These are phyloP conservation scores for Ernsta delagoae DNA, from an alignment of 2,888 invertebrate genomes.

Conservation along the genomic window DNA sequence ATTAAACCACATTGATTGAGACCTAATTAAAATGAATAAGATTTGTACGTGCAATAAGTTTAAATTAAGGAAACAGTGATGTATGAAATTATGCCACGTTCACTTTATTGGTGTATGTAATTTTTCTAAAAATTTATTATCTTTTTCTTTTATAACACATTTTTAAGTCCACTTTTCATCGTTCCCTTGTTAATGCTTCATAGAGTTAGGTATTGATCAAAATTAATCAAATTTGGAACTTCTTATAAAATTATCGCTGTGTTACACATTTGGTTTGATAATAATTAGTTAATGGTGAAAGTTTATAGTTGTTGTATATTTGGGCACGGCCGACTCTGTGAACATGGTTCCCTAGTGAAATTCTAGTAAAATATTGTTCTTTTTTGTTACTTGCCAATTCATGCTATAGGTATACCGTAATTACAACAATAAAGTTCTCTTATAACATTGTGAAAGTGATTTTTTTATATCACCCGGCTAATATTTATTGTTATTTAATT, in stretches of 20 bases:
- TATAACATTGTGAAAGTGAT: slow-evolving; percentile 75
- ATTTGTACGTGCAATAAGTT: no score
- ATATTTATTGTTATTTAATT: no score
- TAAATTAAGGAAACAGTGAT: slow-evolving; percentile 55
- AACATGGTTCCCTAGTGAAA: slow-evolving; percentile 78
- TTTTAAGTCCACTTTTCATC: slow-evolving; percentile 56
- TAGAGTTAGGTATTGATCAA: slow-evolving; percentile 65
- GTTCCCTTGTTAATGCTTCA: slow-evolving; percentile 66
- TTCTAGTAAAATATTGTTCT: slow-evolving; percentile 75
- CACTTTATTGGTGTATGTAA: slow-evolving; percentile 57
- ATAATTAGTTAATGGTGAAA: slow-evolving; percentile 53
- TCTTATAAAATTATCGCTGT: slow-evolving; percentile 66
- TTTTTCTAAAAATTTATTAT: slow-evolving; percentile 57
- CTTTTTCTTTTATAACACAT: slow-evolving; percentile 52
- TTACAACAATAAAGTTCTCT: slow-evolving; percentile 84
- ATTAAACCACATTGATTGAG: no score
- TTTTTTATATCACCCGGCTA: slow-evolving; percentile 37
- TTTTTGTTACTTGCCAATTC: slow-evolving; percentile 82
- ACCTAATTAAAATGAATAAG: no score
- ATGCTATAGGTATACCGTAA: slow-evolving; percentile 84
- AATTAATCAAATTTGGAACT: slow-evolving; percentile 60
- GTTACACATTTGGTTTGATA: slow-evolving; percentile 51
- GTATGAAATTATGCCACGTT: slow-evolving; percentile 58
- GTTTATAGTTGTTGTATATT: slow-evolving; percentile 59
- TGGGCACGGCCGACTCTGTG: slow-evolving; percentile 69